Evolutionary conservation across 2,113 vertebrate species (phyloP), one percentile per base, ranked within the genome.

Genomic region (Corydoras sp.): DNA sequence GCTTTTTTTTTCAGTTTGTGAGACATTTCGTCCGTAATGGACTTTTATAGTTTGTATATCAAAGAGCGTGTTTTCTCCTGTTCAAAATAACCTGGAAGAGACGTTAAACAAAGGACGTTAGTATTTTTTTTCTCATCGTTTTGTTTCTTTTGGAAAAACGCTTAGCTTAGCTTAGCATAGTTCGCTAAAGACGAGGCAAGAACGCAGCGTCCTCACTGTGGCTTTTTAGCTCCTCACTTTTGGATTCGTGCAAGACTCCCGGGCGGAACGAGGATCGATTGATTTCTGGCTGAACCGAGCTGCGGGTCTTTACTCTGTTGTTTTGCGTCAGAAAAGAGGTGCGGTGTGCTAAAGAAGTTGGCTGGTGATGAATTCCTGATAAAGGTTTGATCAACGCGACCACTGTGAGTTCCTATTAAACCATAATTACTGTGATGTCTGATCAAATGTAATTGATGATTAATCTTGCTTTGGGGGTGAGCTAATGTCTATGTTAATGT

Each of bases 21-120:
- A 87, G 85, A 83, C 82, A 87, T 84, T 60, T 83, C 86, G 83
- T 81, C 66, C 86, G 80, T 86, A 77, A 86, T 85, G 88, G 79
- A 85, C 64, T 81, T 76, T 24, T 81, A 76, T 82, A 82, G 84
- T 86, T 87, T 86, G 83, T 82, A 69, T 87, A 49, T 13, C 81
- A 77, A 83, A 86, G 74, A 83, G 62, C 83, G 83, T 85, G 81
- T 79, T 71, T 79, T 81, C 81, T 70, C 84, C 82, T 84, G 85
- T 85, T 83, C 85, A 81, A 83, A 81, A 76, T 75, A 84, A 82
- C 78, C 85, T 82, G 59, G 86, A 84, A 82, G 86, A 86, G 86
- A 87, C 89, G 82, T 70, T 84, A 81, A 85, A 84, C 84, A 80
- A 85, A 83, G 84, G 69, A 65, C 69, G 66, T 70, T 35, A 60